A percentile compares a stretch with the other conserved stretches of the same genome.
Conservation (phyloP, 2,888 invertebrate genomes). For the Lasioglossum vierecki region DNA sequence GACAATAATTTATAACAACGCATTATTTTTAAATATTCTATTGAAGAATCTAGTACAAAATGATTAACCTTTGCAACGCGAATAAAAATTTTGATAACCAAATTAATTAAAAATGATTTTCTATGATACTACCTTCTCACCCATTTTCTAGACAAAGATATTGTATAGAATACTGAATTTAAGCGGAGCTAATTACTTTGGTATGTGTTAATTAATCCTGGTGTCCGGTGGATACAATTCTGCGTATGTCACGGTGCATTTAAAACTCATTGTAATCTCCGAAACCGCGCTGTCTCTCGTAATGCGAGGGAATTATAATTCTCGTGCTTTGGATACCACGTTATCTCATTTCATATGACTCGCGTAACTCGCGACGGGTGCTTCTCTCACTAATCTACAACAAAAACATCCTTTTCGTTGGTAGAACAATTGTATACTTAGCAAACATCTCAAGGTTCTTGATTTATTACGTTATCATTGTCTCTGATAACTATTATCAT, state of each 20-base stretch:
- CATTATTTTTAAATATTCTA: no score
- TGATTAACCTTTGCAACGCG: no score
- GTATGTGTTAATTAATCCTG: neutral
- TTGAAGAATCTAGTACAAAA: no score
- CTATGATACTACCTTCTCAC: no score
- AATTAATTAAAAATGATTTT: no score
- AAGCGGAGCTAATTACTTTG: neutral
- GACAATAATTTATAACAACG: no score
- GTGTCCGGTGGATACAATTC: neutral
- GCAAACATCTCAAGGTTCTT: slow-evolving; percentile 7
- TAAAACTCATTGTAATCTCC: slow-evolving; percentile 41
- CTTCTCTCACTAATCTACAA: slow-evolving; percentile 52
- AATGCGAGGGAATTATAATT: slow-evolving; percentile 58
- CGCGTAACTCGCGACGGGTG: slow-evolving; percentile 46
- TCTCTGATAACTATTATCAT: no score
- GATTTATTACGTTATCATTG: slow-evolving; percentile 4
- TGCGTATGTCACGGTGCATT: neutral
- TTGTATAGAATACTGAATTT: neutral
- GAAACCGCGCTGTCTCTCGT: slow-evolving; percentile 44
- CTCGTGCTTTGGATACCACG: slow-evolving; percentile 52
- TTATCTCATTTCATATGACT: slow-evolving; percentile 50
- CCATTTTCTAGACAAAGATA: neutral
- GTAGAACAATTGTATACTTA: slow-evolving; percentile 14
- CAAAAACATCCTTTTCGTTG: slow-evolving; percentile 53
- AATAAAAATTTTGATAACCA: no score